Conservation (phyloP, 2,797 vertebrate genomes). For the Mormyrops attenuatus region DNA sequence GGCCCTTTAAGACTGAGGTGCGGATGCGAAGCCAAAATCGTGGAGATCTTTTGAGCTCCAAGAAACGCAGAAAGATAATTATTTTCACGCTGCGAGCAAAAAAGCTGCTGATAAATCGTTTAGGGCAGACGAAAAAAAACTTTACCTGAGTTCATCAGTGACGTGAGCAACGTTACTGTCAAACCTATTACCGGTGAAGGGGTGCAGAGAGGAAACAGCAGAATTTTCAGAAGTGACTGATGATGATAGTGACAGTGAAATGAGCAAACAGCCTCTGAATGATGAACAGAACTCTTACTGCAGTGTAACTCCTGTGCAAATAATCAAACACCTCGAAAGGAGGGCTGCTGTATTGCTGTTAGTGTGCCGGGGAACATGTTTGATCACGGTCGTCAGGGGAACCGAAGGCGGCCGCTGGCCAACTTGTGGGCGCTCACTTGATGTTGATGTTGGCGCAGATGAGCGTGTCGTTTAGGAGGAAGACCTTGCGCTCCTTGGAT, state of each 20-base stretch:
- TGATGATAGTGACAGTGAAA: background rate
- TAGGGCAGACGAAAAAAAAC: constrained; percentile 8
- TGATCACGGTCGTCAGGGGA: background rate
- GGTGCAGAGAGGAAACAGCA: constrained; percentile 10
- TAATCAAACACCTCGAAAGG: background rate
- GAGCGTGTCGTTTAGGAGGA: constrained; percentile 78
- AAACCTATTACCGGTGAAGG: constrained; percentile 26
- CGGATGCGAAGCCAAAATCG: background rate
- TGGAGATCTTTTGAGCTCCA: constrained; percentile 7
- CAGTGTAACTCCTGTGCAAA: background rate
- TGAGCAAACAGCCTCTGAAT: background rate
- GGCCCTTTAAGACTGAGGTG: constrained; percentile 13
- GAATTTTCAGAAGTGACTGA: background rate
- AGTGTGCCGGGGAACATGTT: background rate
- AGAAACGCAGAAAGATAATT: constrained; percentile 24
- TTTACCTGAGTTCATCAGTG: constrained; percentile 41
- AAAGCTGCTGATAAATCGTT: constrained; percentile 24
- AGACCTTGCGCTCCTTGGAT: constrained; percentile 81
- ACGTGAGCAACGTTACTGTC: constrained; percentile 39
- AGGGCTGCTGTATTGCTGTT: background rate
- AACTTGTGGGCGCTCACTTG: constrained; percentile 60
- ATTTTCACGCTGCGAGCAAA: constrained; percentile 19
- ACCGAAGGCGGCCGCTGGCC: background rate
- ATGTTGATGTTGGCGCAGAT: constrained; percentile 84
- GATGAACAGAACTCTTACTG: background rate